These are phyloP conservation scores for Lumbricus terrestris DNA, from an alignment of 2,888 invertebrate species.

Conservation along the genomic window DNA sequence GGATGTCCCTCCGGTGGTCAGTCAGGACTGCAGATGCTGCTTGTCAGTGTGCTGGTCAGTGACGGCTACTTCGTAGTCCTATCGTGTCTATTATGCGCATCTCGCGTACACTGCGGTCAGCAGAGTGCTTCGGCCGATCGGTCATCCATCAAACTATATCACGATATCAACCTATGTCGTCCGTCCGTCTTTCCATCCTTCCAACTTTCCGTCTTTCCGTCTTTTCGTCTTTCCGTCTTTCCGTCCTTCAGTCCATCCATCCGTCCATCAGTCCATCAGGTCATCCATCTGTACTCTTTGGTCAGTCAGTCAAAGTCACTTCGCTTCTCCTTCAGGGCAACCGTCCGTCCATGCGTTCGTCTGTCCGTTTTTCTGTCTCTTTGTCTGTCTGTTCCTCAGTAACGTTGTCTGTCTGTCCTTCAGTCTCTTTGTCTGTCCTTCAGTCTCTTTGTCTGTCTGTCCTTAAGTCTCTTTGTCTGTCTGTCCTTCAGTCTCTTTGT, in stretches of 20 bases:
- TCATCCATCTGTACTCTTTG: no score
- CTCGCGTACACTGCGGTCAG: neutral
- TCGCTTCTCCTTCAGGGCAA: no score
- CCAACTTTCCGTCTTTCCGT: neutral
- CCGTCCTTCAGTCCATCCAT: neutral
- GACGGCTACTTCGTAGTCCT: slow-evolving; percentile 3
- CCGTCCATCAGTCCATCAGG: no score
- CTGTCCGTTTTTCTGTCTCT: neutral
- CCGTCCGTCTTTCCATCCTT: neutral
- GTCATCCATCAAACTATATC: neutral
- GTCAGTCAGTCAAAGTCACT: no score
- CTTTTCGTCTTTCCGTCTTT: neutral
- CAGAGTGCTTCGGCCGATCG: neutral
- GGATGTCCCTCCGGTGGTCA: neutral
- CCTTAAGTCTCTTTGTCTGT: no score
- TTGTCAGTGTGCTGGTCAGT: neutral
- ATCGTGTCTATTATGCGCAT: neutral
- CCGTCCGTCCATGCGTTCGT: neutral
- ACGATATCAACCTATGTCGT: neutral
- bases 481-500: no score
- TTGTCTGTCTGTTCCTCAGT: neutral
- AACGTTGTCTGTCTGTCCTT: neutral
- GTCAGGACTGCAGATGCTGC: no score
- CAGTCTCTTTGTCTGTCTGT: no score
- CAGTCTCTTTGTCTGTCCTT: neutral